Percentiles rank a stretch among this genome's conserved stretches.
These are phyloP conservation scores for Eupithecia dodoneata DNA, from an alignment of 2,888 invertebrate genomes.

Conservation along the genomic window DNA sequence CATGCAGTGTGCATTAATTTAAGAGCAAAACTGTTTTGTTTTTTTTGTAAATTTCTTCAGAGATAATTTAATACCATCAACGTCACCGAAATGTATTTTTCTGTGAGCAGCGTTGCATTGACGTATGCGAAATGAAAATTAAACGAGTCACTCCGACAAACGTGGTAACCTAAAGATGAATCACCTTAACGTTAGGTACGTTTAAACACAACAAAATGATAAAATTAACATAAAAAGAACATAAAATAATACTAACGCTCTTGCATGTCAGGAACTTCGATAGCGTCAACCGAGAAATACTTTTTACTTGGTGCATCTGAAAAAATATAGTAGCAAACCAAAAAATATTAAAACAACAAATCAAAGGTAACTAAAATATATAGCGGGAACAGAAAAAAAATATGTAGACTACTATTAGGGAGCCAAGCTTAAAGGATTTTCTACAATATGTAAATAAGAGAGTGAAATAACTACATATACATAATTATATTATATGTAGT, in stretches of 20 bases:
- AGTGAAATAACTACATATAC: too few relatives aligned
- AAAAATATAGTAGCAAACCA: constrained; percentile 55
- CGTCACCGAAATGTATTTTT: background rate
- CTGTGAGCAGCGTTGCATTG: background rate
- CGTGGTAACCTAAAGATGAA: background rate
- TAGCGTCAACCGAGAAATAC: constrained; percentile 72
- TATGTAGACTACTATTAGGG: too few relatives aligned
- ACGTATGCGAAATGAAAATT: background rate
- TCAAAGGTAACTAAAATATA: background rate
- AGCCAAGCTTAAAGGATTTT: too few relatives aligned
- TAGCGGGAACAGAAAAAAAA: background rate
- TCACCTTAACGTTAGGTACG: background rate
- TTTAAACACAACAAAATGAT: background rate
- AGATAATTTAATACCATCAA: background rate
- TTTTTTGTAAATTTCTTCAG: too few relatives aligned
- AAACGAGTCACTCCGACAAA: background rate
- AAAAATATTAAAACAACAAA: constrained; percentile 41
- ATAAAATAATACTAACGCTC: constrained; percentile 75
- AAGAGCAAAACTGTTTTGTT: too few relatives aligned
- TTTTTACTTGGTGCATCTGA: constrained; percentile 72
- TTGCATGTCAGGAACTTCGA: constrained; percentile 79
- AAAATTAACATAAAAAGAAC: constrained; percentile 41
- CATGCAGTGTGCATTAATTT: too few relatives aligned
- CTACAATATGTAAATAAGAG: too few relatives aligned
- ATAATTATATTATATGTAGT: too few relatives aligned